Conservation (phyloP, 1,140 invertebrate genomes). For the Trichogramma pretiosum region DNA sequence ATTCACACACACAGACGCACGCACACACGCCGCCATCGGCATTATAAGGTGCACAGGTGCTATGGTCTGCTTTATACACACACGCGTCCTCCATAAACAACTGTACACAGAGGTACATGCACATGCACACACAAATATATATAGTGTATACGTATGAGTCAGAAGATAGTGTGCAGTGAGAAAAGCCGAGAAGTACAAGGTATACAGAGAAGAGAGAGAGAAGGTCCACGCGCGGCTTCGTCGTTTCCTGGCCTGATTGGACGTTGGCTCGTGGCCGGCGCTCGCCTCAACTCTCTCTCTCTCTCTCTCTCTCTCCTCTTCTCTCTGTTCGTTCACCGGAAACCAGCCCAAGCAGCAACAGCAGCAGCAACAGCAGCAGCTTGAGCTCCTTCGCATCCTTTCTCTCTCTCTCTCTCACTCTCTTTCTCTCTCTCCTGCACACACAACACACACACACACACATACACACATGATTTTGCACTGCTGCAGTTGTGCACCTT, state of each 20-base stretch:
- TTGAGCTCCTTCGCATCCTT: conserved; percentile 8
- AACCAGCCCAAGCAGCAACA: conserved; percentile 13
- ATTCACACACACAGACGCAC: too few relatives aligned
- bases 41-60: too few relatives aligned
- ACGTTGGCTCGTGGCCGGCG: conserved; percentile 46
- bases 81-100: too few relatives aligned
- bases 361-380: conserved; percentile 13
- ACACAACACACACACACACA: not conserved
- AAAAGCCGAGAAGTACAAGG: not conserved
- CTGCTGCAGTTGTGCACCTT: too few relatives aligned
- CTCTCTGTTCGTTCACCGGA: conserved; percentile 2
- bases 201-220: not conserved
- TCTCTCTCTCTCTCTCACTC: conserved; percentile 6
- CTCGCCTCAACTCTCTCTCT: conserved; percentile 33
- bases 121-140: too few relatives aligned
- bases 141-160: too few relatives aligned
- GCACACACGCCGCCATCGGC: not conserved
- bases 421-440: conserved; percentile 7
- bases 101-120: too few relatives aligned
- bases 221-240: conserved; percentile 42
- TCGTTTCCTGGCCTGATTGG: conserved; percentile 44
- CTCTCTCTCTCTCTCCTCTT: conserved; percentile 10
- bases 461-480: not conserved
- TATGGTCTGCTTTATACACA: too few relatives aligned
- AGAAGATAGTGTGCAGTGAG: not conserved